phyloP scores from a whole-genome alignment of 2,888 invertebrate species.

The Microdon myrmicae region DNA sequence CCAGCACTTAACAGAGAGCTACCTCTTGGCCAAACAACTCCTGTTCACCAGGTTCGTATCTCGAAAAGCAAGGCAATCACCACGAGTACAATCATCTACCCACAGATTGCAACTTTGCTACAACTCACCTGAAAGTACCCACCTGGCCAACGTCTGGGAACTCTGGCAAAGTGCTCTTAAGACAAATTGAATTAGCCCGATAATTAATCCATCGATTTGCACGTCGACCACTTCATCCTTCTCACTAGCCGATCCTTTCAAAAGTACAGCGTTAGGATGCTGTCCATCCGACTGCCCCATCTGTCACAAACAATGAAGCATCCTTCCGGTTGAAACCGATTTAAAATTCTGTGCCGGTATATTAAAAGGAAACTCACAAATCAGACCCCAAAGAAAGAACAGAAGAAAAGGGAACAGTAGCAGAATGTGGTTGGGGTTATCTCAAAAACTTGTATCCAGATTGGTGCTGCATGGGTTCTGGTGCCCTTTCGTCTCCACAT shows the following conservation, averaged over 20 bases:
- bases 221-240: slow-evolving; percentile 5
- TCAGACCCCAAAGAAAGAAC: slow-evolving; percentile 1
- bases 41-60: too few species aligned
- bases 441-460: too few species aligned
- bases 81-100: too few species aligned
- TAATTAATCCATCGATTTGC: slow-evolving; percentile 48
- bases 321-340: slow-evolving; percentile 14
- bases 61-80: too few species aligned
- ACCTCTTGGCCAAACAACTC: too few species aligned
- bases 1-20: too few species aligned
- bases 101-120: too few species aligned
- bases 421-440: slow-evolving; percentile 21
- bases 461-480: too few species aligned
- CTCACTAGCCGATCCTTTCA: slow-evolving; percentile 17
- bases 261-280: slow-evolving; percentile 10
- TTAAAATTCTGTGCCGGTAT: slow-evolving; percentile 32
- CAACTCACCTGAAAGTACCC: not conserved
- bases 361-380: slow-evolving; percentile 22
- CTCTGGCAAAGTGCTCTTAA: slow-evolving; percentile 40
- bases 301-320: slow-evolving; percentile 40
- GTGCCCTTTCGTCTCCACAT: not conserved
- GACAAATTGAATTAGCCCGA: slow-evolving; percentile 48
- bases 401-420: slow-evolving; percentile 10
- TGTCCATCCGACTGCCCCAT: slow-evolving; percentile 39
- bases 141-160: slow-evolving; percentile 13